Evolutionary conservation across 2,888 invertebrate species (phyloP), one percentile per base, ranked within the genome.

Genomic region (Tricholauxania praeusta): DNA sequence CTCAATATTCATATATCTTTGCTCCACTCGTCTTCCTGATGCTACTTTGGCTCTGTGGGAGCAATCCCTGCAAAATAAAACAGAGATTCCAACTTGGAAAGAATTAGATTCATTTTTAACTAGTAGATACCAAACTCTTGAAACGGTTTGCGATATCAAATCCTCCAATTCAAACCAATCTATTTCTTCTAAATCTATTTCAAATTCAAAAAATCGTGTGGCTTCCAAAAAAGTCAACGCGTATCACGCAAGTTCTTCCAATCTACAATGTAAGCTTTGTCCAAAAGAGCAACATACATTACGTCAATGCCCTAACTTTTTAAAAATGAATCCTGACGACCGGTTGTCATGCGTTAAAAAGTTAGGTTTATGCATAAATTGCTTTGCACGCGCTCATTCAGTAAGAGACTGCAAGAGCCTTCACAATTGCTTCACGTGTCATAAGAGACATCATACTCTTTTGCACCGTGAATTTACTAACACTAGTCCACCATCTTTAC

Each of bases 211-310:
- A 14, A 6, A 22, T 47, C n/a, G 8, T 32, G 14, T 12, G 17
- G 2, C 12, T 12, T 17, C 49, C 17, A 47, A 22, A 17, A 57
- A 52, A 7, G 19, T 60, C 12, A 59, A 47, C 17, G 32, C 59
- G 7, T 66, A 68, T 22, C 67, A 62, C 8, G 71, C 22, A 19
- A 64, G 53, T 4, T 47, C 70, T 15, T 59, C 66, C 4, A 55
- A 22, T 39, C 62, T 62, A 6, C 52, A 32, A 12, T 75, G 74
- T 17, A 66, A 67, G 48, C 8, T 74, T 10, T 75, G 68, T 52
- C 64, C 72, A 6, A 69, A 64, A 12, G 70, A 73, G 17, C 60
- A 17, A 14, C 75, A 75, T 71, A 22, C 62, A 5, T 73, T 76
- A 2, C 72, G 74, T 12, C 69, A 72, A 28, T 76, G 75, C 17